Conservation (phyloP, 2,113 vertebrate genomes). For the Austrofundulus limnaeus region DNA sequence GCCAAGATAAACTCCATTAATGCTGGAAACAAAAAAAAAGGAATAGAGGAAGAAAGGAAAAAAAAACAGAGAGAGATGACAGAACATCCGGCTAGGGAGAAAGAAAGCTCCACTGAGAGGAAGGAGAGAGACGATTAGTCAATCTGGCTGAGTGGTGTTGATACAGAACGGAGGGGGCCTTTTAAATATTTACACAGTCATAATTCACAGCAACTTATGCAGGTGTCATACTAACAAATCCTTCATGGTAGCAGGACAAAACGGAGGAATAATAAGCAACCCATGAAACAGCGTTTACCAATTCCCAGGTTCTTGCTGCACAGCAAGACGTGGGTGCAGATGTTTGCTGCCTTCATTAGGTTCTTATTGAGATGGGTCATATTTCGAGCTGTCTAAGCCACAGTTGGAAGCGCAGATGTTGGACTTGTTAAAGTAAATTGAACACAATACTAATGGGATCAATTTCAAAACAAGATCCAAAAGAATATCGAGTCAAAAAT, state of each 20-base stretch:
- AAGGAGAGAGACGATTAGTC: constrained; percentile 68
- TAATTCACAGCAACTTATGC: constrained; percentile 71
- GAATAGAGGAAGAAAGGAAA: constrained; percentile 5
- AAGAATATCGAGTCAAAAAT: constrained; percentile 7
- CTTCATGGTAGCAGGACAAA: constrained; percentile 41
- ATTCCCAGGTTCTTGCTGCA: constrained; percentile 32
- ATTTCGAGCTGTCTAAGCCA: constrained; percentile 42
- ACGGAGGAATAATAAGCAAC: constrained; percentile 37
- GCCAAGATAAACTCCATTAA: constrained; percentile 56
- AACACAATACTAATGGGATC: constrained; percentile 10
- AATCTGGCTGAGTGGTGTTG: constrained; percentile 72
- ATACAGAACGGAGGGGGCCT: constrained; percentile 68
- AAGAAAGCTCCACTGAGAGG: constrained; percentile 43
- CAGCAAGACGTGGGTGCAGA: constrained; percentile 32
- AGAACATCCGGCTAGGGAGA: constrained; percentile 54
- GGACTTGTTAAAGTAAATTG: constrained; percentile 27
- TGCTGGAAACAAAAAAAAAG: constrained; percentile 27
- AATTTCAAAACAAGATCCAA: background rate
- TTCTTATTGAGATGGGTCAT: constrained; percentile 62
- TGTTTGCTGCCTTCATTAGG: constrained; percentile 41
- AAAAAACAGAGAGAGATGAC: constrained; percentile 22
- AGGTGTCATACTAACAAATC: constrained; percentile 62
- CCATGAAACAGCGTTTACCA: constrained; percentile 30
- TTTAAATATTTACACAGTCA: constrained; percentile 79
- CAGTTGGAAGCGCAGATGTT: constrained; percentile 35